A percentile compares a stretch with the other conserved stretches of the same genome.
phyloP scores from a whole-genome alignment of 37 sponge, comb jelly and placozoan species.

The Tethya wilhelma region DNA sequence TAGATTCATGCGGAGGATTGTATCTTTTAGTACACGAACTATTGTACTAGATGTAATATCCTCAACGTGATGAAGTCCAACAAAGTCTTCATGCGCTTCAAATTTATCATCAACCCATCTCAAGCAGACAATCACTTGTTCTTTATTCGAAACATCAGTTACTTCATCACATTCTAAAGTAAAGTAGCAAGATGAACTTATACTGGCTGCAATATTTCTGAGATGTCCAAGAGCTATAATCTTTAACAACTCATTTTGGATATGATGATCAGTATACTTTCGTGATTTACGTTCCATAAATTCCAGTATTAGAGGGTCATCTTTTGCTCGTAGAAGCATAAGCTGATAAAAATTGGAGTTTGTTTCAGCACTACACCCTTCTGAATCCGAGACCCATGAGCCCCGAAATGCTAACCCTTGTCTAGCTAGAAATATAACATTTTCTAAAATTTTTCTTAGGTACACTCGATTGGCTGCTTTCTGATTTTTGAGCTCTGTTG shows the following conservation, averaged over 20 bases:
- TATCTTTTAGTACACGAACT: slow-evolving; percentile 21
- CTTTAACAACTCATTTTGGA: slow-evolving; percentile 15
- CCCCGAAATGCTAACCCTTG: slow-evolving; percentile 42
- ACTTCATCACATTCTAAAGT: slow-evolving; percentile 30
- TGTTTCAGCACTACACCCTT: slow-evolving; percentile 5
- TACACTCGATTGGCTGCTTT: slow-evolving; percentile 2
- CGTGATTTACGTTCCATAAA: neutral
- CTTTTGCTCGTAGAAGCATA: slow-evolving; percentile 18
- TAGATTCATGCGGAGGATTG: slow-evolving; percentile 31
- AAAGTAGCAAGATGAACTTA: slow-evolving; percentile 11
- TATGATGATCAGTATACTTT: slow-evolving; percentile 24
- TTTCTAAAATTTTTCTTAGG: slow-evolving; percentile 10
- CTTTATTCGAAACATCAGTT: slow-evolving; percentile 38
- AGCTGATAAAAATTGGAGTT: slow-evolving; percentile 39
- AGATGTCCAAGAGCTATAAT: slow-evolving; percentile 4
- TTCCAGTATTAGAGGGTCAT: slow-evolving; percentile 21
- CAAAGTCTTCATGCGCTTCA: slow-evolving; percentile 54
- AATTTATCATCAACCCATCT: slow-evolving; percentile 63
- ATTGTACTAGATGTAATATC: slow-evolving; percentile 3
- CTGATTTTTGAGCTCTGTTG: slow-evolving; percentile 1
- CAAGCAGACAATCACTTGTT: slow-evolving; percentile 38
- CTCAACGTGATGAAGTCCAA: slow-evolving; percentile 14
- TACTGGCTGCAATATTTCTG: slow-evolving; percentile 11
- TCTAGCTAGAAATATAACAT: slow-evolving; percentile 27
- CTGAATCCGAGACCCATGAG: neutral